Evolutionary conservation across 2,797 vertebrate genomes (phyloP), one percentile per base, ranked within the genome.

Genomic region (Uromys caudimaculatus): DNA sequence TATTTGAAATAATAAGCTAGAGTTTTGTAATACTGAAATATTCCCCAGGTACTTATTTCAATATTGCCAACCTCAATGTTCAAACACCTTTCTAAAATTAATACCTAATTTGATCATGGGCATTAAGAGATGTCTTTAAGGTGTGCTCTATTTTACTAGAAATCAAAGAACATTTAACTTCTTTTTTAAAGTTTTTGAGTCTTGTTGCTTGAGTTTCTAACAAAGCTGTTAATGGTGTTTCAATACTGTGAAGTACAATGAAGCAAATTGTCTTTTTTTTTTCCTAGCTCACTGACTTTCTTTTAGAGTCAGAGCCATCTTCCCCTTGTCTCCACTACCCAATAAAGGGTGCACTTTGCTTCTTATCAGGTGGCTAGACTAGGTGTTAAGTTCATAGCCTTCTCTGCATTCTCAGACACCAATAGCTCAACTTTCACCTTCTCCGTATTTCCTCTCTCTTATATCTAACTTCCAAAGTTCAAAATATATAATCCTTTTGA

Each of bases 21-120:
- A 56, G 71, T 87, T 94, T 8, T 32, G 77, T 64, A 90, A 29
- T 13, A 44, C 60, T 64, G 60, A 95, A 97, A 95, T 64, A 47
- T 29, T 7, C 24, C 54, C 3, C 67, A 27, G 21, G 41, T 60
- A 54, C 52, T 85, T 69, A 52, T 82, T 87, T 96, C 64, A 50
- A 94, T 69, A 50, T 88, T 77, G 92, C 29, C 58, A 76, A 82
- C 62, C 81, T 96, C 47, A 82, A 19, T 3, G 9, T 52, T 16
- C 38, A 95, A 93, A 56, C 17, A 64, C 11, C 9, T 86, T 47
- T 78, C 27, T n/a, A 86, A 95, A 58, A 1, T 16, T 27, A 47
- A 11, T 12, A 16, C 77, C 73, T 93, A 86, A 76, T 96, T 77
- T 64, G 44, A 79, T 71, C 24, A 47, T 19, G 81, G 29, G 3